Evolutionary conservation across 2,113 vertebrate species (phyloP).

Genomic region (Perca fluviatilis): DNA sequence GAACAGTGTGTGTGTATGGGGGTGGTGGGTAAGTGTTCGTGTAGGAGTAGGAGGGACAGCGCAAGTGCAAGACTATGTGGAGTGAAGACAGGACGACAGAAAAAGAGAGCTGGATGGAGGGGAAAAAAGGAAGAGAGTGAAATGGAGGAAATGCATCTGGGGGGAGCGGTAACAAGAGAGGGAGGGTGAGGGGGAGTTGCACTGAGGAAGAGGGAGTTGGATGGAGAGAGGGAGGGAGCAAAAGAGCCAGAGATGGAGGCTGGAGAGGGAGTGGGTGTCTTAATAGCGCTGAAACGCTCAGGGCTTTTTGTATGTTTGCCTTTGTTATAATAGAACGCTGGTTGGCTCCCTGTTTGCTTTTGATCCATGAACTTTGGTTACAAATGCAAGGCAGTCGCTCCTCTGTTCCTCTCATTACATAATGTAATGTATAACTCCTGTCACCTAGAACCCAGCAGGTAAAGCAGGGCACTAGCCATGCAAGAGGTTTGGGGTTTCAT

Average conservation of each 20-base stretch:
- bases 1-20: slow-evolving; percentile 30
- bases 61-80: slow-evolving; percentile 47
- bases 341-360: slow-evolving; percentile 69
- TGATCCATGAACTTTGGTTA: slow-evolving; percentile 73
- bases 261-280: slow-evolving; percentile 82
- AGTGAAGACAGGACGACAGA: slow-evolving; percentile 55
- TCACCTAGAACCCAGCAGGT: background rate
- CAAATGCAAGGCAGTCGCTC: slow-evolving; percentile 44
- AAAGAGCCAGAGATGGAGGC: slow-evolving; percentile 66
- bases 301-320: slow-evolving; percentile 75
- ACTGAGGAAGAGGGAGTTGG: slow-evolving; percentile 44
- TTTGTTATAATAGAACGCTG: slow-evolving; percentile 73
- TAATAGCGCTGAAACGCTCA: slow-evolving; percentile 74
- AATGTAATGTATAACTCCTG: slow-evolving; percentile 29
- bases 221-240: slow-evolving; percentile 41
- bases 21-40: slow-evolving; percentile 51
- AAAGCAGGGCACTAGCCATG: background rate
- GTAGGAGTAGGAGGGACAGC: slow-evolving; percentile 71
- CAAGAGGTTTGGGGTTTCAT: background rate
- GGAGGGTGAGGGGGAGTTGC: slow-evolving; percentile 31
- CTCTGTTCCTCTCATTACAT: slow-evolving; percentile 45
- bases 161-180: slow-evolving; percentile 37
- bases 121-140: slow-evolving; percentile 31
- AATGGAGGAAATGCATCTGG: slow-evolving; percentile 58
- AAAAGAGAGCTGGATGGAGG: slow-evolving; percentile 31